Evolutionary conservation across 2,888 invertebrate genomes (phyloP), one percentile per base, ranked within the genome.

Genomic region (Spisula solida): DNA sequence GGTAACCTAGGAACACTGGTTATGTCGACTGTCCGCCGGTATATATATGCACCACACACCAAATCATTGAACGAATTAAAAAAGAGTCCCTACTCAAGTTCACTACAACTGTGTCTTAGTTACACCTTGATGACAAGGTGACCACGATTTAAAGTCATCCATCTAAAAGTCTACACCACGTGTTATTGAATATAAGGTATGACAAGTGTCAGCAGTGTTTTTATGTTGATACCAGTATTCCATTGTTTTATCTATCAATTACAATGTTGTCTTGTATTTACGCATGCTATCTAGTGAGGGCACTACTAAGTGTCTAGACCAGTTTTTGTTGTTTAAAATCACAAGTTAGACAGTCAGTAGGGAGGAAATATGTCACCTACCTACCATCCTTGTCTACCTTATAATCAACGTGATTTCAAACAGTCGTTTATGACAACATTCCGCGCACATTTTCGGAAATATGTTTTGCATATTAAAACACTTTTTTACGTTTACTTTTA

Each of bases 401-500:
- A 75, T 75, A 4, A 34, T 60, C 60, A 75, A 34, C 16, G 34
- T 34, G 8, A 75, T 75, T 75, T 75, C 75, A 75, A 75, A 31
- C n/a, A 75, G 31, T 75, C 29, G 75, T 75, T 29, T 34, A 31
- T 75, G 75, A 85, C 79, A 34, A 41, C 85, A 79, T 85, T 85
- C 56, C 79, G 10, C 25, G 31, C 34, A 31, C 55, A 48, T 85
- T 85, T 78, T 85, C 78, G 85, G 85, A 85, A 85, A 85, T 85
- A 56, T 78, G 85, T 78, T 85, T 85, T 79, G 75, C 79, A 56
- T 85, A 55, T 51, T 79, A 79, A 55, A 79, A 79, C 12, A 25
- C 2, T 79, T 78, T 47, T 85, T 85, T 31, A 70, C 75, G 25
- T 75, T 18, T 75, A 18, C 14, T 75, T 75, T 18, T 75, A 18